A percentile compares a stretch with the other conserved stretches of the same genome.
Evolutionary conservation across 2,797 vertebrate species (phyloP).

Genomic region (Leptodactylus fallax): DNA sequence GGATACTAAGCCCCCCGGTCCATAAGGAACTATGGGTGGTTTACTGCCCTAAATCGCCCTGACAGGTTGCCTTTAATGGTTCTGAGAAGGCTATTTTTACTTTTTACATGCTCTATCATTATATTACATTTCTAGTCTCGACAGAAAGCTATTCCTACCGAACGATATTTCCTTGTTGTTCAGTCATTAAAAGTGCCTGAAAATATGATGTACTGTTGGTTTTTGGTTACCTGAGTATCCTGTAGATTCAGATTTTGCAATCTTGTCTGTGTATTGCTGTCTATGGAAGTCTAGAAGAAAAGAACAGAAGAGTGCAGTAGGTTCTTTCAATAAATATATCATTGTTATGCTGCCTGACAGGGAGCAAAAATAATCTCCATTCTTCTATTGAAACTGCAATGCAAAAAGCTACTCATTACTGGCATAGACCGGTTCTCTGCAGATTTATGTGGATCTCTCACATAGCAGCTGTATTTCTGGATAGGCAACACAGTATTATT

Average conservation of each 20-base stretch:
- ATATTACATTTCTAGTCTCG: not conserved
- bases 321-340: slow-evolving; percentile 28
- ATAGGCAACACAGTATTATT: not conserved
- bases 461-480: not conserved
- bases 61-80: too few species aligned
- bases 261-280: slow-evolving; percentile 80
- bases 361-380: not conserved
- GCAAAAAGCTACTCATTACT: not conserved
- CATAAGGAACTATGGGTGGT: too few species aligned
- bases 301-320: slow-evolving; percentile 42
- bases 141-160: not conserved
- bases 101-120: not conserved
- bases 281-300: slow-evolving; percentile 56
- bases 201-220: not conserved
- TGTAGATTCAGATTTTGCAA: slow-evolving; percentile 85
- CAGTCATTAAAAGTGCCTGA: not conserved
- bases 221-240: slow-evolving; percentile 81
- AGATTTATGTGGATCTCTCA: not conserved
- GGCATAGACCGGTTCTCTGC: not conserved
- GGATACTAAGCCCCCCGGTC: too few species aligned
- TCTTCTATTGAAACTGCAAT: not conserved
- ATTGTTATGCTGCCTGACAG: not conserved
- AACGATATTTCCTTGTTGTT: not conserved
- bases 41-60: too few species aligned
- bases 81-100: too few species aligned